Evolutionary conservation across 2,888 invertebrate species (phyloP), one percentile per base, ranked within the genome.

Genomic region (Neelides folsomi): DNA sequence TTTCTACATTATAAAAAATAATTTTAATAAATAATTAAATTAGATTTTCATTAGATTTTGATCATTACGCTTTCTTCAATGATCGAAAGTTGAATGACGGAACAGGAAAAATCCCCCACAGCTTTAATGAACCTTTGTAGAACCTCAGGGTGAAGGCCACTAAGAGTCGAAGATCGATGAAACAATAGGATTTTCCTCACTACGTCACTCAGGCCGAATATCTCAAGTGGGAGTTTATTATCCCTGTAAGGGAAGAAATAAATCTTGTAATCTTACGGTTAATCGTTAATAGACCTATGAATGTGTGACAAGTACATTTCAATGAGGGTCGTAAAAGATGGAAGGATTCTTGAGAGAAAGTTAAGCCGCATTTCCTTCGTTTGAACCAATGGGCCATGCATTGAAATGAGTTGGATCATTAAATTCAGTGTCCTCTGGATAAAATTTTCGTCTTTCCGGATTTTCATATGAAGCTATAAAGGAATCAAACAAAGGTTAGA

Each of bases 351-450:
- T 9, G 73, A 72, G 5, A 82, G 68, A 66, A 82, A 83, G 44
- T 75, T 72, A 4, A 75, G 61, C 55, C 75, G 71, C 1, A 72
- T 68, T 47, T 76, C 74, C 37, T 75, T 73, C 51, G 71, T 70
- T 27, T 67, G 65, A 53, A 79, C 69, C 6, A 81, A 70, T 2
- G 72, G 70, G 5, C 83, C 83, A 67, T 77, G 58, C 34, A 85
- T 68, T 13, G 81, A 79, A 0, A 82, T 80, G 53, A 92, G 71
- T 68, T 90, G 90, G 9, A 84, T 82, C 43, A 93, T 73, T 70
- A 90, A 89, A 49, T 79, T 83, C 52, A 90, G 71, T 1, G 86
- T 82, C 56, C 84, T 83, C 67, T 82, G 82, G 8, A 83, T 79
- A 64, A 89, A 73, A 42, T 82, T 79, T 18, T 82, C 80, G 67